Evolutionary conservation across 2,797 vertebrate genomes (phyloP), one percentile per base, ranked within the genome.

Genomic region (Brachyalestes nurse): DNA sequence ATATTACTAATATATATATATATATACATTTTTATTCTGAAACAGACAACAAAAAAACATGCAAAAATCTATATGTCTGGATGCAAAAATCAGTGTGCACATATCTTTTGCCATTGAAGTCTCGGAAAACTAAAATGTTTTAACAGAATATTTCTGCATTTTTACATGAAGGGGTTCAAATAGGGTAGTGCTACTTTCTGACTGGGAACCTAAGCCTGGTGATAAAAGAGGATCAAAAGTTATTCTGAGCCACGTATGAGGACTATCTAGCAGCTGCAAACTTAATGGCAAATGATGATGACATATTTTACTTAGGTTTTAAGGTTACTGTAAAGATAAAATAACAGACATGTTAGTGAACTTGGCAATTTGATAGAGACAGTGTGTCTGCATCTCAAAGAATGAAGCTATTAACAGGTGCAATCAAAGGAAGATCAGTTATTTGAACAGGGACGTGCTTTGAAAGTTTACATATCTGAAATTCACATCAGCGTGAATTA

Each of bases 221-320:
- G 89, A 88, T 92, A 91, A 89, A 91, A 90, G 88, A 90, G 87
- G 92, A 87, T 82, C 74, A 38, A 57, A 81, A 88, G 88, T 89
- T 93, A 92, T 91, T 92, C 83, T 90, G 82, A 89, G 90, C 55
- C 82, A 38, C 86, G 85, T 72, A 72, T 89, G 86, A 87, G 75
- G 81, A 79, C 87, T 87, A 86, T 78, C 82, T 84, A 87, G 83
- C 90, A 91, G 87, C 87, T 83, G 83, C 86, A 85, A 85, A 88
- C 88, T 87, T 82, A 91, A 89, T 73, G 28, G 61, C 34, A 78
- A 72, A 58, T 67, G 23, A 62, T 40, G 34, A 51, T 49, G 2
- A 34, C 16, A 65, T 53, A 71, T 47, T 78, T 75, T 21, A 64
- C 14, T 10, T n/a, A 19, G 16, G 28, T 65, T 73, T 62, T 51